Evolutionary conservation across 2,888 invertebrate species (phyloP).

Genomic region (Pilophorus perplexus): DNA sequence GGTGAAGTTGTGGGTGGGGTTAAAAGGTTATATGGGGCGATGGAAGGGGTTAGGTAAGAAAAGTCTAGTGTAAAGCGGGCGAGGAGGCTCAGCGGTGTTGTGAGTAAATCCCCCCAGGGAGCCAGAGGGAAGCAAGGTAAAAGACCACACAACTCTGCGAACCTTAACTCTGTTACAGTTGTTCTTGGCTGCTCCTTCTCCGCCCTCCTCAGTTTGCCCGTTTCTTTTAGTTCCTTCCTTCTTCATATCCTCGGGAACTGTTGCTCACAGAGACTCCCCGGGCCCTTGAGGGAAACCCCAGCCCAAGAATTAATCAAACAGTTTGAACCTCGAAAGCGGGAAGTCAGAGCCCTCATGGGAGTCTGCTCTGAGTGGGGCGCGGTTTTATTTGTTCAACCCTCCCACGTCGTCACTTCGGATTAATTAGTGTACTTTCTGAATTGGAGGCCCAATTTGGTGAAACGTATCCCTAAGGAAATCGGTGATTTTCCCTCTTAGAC

Average conservation of each 20-base stretch:
- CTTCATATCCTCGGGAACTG: background rate
- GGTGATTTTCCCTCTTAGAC: background rate
- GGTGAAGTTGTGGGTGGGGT: too few species aligned
- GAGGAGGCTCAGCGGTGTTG: background rate
- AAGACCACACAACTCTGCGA: constrained; percentile 27
- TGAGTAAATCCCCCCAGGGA: constrained; percentile 26
- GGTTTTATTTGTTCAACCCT: constrained; percentile 10
- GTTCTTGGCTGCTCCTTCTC: constrained; percentile 8
- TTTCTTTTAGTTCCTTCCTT: constrained; percentile 1
- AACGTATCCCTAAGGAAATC: background rate
- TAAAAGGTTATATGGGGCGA: background rate
- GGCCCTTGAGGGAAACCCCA: background rate
- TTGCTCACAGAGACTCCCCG: constrained; percentile 10
- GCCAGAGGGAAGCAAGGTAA: constrained; percentile 18
- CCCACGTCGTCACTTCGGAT: background rate
- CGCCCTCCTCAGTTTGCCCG: background rate
- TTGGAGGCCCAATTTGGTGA: background rate
- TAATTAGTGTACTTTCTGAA: constrained; percentile 6
- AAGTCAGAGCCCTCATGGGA: background rate
- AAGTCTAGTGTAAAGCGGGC: constrained; percentile 16
- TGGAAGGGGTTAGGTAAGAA: constrained; percentile 6
- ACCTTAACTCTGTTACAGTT: constrained; percentile 34
- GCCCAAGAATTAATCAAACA: constrained; percentile 16
- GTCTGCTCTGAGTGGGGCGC: background rate
- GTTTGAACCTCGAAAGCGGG: too few species aligned